Evolutionary conservation across 2,113 vertebrate species (phyloP).

Genomic region (Platanista minor): DNA sequence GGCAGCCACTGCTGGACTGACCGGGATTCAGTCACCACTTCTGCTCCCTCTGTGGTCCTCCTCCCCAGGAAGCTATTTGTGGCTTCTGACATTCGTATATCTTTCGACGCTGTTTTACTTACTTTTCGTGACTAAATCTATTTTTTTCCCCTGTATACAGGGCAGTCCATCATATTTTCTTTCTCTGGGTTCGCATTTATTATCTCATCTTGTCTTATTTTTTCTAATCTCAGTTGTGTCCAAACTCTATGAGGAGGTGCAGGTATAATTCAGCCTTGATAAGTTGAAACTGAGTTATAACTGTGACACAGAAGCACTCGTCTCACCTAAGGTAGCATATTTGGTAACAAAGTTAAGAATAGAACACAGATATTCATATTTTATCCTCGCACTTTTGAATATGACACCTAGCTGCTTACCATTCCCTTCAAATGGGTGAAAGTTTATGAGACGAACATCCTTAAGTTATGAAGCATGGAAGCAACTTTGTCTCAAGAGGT

Average conservation of each 20-base stretch:
- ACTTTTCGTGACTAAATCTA: neutral
- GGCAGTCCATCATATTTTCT: neutral
- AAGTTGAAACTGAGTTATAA: neutral
- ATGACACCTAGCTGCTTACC: neutral
- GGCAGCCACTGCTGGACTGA: rapidly evolving
- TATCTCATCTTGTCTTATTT: neutral
- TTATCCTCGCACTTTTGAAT: neutral
- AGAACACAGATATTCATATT: neutral
- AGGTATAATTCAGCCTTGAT: neutral
- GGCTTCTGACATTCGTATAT: neutral
- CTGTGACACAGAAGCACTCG: neutral
- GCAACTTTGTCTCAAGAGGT: neutral
- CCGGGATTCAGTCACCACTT: rapidly evolving
- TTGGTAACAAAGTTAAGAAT: slow-evolving; percentile 7
- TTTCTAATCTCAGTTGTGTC: neutral
- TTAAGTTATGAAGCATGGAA: neutral
- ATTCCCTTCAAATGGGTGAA: neutral
- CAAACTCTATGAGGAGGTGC: neutral
- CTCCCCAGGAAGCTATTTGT: neutral
- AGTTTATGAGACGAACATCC: neutral
- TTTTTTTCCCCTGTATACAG: neutral
- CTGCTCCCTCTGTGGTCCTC: too few relatives aligned
- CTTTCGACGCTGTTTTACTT: neutral
- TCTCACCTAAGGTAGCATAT: neutral
- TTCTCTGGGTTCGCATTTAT: neutral